phyloP scores from a whole-genome alignment of 2,888 invertebrate species.

The Phalera bucephala region DNA sequence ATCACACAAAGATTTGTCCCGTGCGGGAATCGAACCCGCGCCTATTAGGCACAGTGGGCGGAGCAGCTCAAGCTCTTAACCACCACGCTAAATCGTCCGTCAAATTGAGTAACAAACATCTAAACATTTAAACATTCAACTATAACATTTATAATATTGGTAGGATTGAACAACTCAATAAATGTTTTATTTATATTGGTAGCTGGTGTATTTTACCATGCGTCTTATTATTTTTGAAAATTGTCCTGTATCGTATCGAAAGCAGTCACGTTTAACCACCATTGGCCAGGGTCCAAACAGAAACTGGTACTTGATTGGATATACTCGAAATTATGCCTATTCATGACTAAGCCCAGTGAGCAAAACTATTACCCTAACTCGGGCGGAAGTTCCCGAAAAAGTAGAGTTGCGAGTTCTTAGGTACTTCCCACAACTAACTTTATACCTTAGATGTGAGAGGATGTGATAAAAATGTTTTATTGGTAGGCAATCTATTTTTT shows the following conservation, averaged over 20 bases:
- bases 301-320: slow-evolving; percentile 61
- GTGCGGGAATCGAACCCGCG: too few species aligned
- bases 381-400: slow-evolving; percentile 33
- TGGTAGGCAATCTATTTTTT: not conserved
- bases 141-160: too few species aligned
- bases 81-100: too few species aligned
- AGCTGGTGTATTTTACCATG: too few species aligned
- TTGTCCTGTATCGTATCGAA: slow-evolving; percentile 39
- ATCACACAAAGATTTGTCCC: too few species aligned
- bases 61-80: too few species aligned
- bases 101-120: too few species aligned
- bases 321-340: slow-evolving; percentile 69
- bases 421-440: not conserved
- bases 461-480: not conserved
- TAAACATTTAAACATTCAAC: too few species aligned
- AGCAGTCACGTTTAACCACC: slow-evolving; percentile 54
- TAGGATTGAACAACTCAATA: too few species aligned
- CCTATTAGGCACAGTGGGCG: too few species aligned
- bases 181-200: too few species aligned
- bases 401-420: slow-evolving; percentile 10
- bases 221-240: too few species aligned
- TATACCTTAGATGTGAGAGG: not conserved
- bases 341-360: slow-evolving; percentile 56
- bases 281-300: slow-evolving; percentile 63
- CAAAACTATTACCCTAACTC: slow-evolving; percentile 48